Conservation (phyloP, 2,113 vertebrate species). For the Ahaetulla prasina region DNA sequence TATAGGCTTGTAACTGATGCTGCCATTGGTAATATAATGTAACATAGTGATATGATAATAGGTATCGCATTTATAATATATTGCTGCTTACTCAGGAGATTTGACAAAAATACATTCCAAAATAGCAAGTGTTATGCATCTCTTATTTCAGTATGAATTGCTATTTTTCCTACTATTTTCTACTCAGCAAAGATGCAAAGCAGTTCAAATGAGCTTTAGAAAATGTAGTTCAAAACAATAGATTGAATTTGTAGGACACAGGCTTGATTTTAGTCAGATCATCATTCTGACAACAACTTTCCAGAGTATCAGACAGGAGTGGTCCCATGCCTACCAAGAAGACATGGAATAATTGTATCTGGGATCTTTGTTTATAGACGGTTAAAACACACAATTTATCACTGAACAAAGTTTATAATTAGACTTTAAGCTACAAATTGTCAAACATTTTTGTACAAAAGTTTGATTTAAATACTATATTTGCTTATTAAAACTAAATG, state of each 20-base stretch:
- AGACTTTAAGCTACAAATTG: not conserved
- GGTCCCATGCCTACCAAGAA: not conserved
- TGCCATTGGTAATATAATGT: slow-evolving; percentile 22
- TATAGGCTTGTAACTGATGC: not conserved
- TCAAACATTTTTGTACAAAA: not conserved
- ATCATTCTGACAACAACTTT: not conserved
- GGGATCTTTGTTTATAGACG: not conserved
- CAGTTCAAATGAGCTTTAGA: slow-evolving; percentile 6
- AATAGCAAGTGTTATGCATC: not conserved
- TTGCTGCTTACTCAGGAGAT: slow-evolving; percentile 11
- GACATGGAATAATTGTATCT: not conserved
- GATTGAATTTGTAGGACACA: not conserved
- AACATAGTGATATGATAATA: not conserved
- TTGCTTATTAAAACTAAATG: not conserved
- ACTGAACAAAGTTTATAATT: not conserved
- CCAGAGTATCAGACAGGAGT: not conserved
- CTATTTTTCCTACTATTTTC: slow-evolving; percentile 23
- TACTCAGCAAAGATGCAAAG: slow-evolving; percentile 14
- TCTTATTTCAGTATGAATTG: not conserved
- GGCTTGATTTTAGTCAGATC: not conserved
- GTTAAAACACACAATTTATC: not conserved
- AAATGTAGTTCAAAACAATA: slow-evolving; percentile 24
- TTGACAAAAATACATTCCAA: not conserved
- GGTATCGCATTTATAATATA: slow-evolving; percentile 22
- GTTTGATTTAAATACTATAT: not conserved